Base-by-base conservation (phyloP, 53 echinoderm and acorn worm species). In the Luidia sarsii region DNA sequence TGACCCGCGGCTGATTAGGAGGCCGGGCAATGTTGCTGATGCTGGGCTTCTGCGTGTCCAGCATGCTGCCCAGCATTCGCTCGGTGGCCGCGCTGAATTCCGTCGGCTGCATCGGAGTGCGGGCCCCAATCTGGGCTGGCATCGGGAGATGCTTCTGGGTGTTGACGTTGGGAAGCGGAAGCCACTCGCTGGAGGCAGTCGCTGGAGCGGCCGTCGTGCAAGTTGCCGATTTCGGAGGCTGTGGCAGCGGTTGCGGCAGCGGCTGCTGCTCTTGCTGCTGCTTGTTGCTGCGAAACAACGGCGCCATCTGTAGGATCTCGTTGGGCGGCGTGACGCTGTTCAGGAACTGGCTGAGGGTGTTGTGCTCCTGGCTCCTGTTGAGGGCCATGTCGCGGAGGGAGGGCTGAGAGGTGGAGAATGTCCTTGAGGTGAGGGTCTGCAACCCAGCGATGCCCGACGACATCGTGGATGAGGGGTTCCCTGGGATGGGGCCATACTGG, bases 41-140 rank as follows among this genome's bases (percentile, higher is more conserved):
- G 39, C 22, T 55, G 3, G 72, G 38, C 27, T 72, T 72, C 28
- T 72, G 57, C 15, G 41, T 72, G 55, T 72, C 72, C 24, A 72
- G 56, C 55, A 72, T 72, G 27, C 72, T 72, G 54, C 72, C 72
- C 3, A 72, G 72, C 72, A 72, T 72, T 72, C 56, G 54, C 50
- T 72, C 72, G 10, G 72, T 72, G 34, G 72, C 72, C 23, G 54
- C 72, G 24, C 72, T 72, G 39, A 72, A 72, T 27, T 72, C 72
- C 55, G 72, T 22, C 11, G 72, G 72, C 56, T 72, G 72, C 72
- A 72, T 55, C 31, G 72, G 72, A 19, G 72, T 72, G 38, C 55
- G 36, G 50, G 72, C 56, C 23, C 72, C 72, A 35, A 72, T 72
- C 4, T 72, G 72, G 39, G 72, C 54, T 15, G 72, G 72, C 15